Percentiles rank a stretch among this genome's conserved stretches.
These are phyloP conservation scores for Polypterus senegalus DNA, from an alignment of 2,113 vertebrate species.

Conservation along the genomic window DNA sequence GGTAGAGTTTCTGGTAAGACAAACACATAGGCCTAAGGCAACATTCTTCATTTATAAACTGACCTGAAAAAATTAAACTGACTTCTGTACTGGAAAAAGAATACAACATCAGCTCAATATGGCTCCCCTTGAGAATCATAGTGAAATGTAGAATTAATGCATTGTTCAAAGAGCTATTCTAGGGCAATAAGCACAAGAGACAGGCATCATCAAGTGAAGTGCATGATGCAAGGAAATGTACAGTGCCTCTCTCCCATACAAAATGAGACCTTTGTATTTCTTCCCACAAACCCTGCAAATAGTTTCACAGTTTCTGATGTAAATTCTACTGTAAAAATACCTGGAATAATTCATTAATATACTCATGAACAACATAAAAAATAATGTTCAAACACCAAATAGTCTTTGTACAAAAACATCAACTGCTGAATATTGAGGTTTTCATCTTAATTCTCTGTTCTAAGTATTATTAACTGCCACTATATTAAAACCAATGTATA, in stretches of 20 bases:
- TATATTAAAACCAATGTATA: too few relatives aligned
- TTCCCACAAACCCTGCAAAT: background rate
- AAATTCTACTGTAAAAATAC: too few relatives aligned
- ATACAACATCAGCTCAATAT: slow-evolving; percentile 27
- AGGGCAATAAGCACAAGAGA: slow-evolving; percentile 45
- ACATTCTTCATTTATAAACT: slow-evolving; percentile 30
- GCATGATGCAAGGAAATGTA: slow-evolving; percentile 40
- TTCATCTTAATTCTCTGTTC: too few relatives aligned
- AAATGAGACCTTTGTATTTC: slow-evolving; percentile 19
- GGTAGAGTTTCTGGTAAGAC: slow-evolving; percentile 9
- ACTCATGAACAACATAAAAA: too few relatives aligned
- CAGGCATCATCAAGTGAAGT: slow-evolving; percentile 41
- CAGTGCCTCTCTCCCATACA: slow-evolving; percentile 40
- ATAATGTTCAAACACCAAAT: too few relatives aligned
- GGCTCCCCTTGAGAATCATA: slow-evolving; percentile 29
- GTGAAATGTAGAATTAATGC: slow-evolving; percentile 29
- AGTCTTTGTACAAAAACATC: too few relatives aligned
- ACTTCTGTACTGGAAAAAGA: slow-evolving; percentile 42
- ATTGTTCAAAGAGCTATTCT: slow-evolving; percentile 33
- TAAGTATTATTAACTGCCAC: too few relatives aligned
- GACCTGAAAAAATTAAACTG: slow-evolving; percentile 50
- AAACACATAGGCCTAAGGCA: slow-evolving; percentile 27
- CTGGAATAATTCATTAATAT: too few relatives aligned
- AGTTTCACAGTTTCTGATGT: too few relatives aligned
- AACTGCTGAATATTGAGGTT: too few relatives aligned